phyloP scores from a whole-genome alignment of 2,113 vertebrate species.

The Oryzias curvinotus region DNA sequence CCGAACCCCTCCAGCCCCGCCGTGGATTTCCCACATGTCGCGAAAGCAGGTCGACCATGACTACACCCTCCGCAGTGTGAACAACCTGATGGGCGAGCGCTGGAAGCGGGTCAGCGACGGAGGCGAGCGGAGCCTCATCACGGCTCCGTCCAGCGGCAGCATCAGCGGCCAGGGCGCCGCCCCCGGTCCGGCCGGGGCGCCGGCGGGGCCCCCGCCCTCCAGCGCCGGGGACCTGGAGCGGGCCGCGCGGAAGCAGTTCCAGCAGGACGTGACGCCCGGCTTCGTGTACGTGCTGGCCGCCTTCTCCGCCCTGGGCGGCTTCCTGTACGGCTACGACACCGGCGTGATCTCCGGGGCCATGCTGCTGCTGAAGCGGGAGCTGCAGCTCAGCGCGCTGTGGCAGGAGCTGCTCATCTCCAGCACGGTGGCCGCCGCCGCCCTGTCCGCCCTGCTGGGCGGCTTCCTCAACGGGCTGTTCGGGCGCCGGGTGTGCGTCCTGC shows the following conservation, averaged over 20 bases:
- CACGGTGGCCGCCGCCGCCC: slow-evolving; percentile 90
- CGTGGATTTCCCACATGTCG: slow-evolving; percentile 83
- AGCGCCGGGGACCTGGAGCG: slow-evolving; percentile 85
- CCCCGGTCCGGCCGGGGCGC: slow-evolving; percentile 1
- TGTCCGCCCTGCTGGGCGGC: slow-evolving; percentile 88
- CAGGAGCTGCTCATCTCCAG: slow-evolving; percentile 94
- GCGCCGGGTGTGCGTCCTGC: slow-evolving; percentile 88
- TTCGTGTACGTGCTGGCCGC: slow-evolving; percentile 83
- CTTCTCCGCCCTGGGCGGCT: slow-evolving; percentile 94
- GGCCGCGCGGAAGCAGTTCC: slow-evolving; percentile 92
- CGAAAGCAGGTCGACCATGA: slow-evolving; percentile 89
- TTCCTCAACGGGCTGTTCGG: slow-evolving; percentile 85
- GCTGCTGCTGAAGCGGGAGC: slow-evolving; percentile 90
- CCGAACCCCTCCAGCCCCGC: slow-evolving; percentile 30
- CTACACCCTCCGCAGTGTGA: slow-evolving; percentile 91
- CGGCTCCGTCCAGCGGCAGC: slow-evolving; percentile 82
- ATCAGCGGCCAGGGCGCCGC: slow-evolving; percentile 78
- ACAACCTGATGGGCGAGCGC: slow-evolving; percentile 91
- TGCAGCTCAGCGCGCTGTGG: slow-evolving; percentile 89
- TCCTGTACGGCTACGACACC: slow-evolving; percentile 96
- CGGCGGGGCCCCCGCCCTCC: slow-evolving; percentile 25
- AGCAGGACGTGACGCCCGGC: slow-evolving; percentile 85
- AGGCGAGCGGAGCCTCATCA: slow-evolving; percentile 88
- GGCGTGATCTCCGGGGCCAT: slow-evolving; percentile 97
- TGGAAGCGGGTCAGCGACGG: slow-evolving; percentile 81